Conservation (phyloP, 1,140 invertebrate genomes). For the Proales similis region DNA sequence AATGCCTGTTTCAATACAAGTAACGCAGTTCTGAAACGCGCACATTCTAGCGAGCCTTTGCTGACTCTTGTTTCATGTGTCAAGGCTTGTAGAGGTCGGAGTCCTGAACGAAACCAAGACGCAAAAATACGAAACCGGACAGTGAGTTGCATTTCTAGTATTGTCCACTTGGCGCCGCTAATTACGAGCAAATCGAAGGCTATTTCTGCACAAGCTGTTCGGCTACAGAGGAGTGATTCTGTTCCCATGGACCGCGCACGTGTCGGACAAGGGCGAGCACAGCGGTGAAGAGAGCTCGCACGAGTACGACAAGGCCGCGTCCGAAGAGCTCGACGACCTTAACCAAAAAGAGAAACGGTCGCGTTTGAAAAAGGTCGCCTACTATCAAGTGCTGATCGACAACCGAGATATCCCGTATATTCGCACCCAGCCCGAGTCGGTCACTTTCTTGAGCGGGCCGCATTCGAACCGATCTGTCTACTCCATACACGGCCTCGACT, state of each 20-base stretch:
- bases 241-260: slow-evolving; percentile 86
- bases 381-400: slow-evolving; percentile 93
- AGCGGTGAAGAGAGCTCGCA: slow-evolving; percentile 7
- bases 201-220: slow-evolving; percentile 88
- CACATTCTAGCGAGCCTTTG: no score
- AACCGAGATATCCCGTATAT: slow-evolving; percentile 89
- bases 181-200: slow-evolving; percentile 41
- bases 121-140: slow-evolving; percentile 32
- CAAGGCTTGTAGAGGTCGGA: slow-evolving; percentile 30
- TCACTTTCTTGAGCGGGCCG: slow-evolving; percentile 92
- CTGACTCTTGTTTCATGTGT: background rate
- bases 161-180: background rate
- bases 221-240: slow-evolving; percentile 88
- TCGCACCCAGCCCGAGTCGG: slow-evolving; percentile 68
- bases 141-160: no score
- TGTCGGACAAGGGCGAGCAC: slow-evolving; percentile 63
- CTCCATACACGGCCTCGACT: slow-evolving; percentile 85
- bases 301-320: slow-evolving; percentile 36
- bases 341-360: slow-evolving; percentile 13
- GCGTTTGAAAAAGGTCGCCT: slow-evolving; percentile 48
- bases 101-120: slow-evolving; percentile 4
- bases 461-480: slow-evolving; percentile 79
- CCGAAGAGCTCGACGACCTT: slow-evolving; percentile 38
- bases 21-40: no score
- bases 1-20: no score